These are phyloP conservation scores for Drosophila greeni DNA, from an alignment of 2,888 invertebrate genomes.

Conservation along the genomic window DNA sequence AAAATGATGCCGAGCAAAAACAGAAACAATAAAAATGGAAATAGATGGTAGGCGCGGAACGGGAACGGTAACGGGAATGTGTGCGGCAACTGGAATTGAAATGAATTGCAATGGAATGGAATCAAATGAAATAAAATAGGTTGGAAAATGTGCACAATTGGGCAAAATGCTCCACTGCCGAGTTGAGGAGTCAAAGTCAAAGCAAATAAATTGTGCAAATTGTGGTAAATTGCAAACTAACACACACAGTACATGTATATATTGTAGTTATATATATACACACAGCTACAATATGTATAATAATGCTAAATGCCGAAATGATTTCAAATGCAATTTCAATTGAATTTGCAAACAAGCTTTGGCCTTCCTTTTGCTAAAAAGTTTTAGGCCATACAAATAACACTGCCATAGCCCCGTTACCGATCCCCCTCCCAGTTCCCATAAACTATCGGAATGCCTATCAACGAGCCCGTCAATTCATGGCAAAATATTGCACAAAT, in stretches of 20 bases:
- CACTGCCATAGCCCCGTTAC: slow-evolving; percentile 1
- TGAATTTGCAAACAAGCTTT: slow-evolving; percentile 50
- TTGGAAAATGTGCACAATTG: slow-evolving; percentile 32
- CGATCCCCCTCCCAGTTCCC: neutral
- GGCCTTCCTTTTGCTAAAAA: slow-evolving; percentile 19
- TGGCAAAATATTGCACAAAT: slow-evolving; percentile 42
- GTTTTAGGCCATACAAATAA: slow-evolving; percentile 44
- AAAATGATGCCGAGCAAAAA: slow-evolving; percentile 4
- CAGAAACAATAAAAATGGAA: slow-evolving; percentile 25
- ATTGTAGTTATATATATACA: slow-evolving; percentile 9
- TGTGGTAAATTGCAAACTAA: slow-evolving; percentile 49
- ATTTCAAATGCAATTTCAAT: slow-evolving; percentile 64
- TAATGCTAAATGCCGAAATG: slow-evolving; percentile 57
- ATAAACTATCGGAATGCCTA: slow-evolving; percentile 26
- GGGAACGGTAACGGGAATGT: neutral
- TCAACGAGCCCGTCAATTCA: slow-evolving; percentile 44
- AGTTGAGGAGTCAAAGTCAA: slow-evolving; percentile 60
- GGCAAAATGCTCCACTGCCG: slow-evolving; percentile 26
- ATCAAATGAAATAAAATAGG: slow-evolving; percentile 38
- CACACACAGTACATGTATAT: slow-evolving; percentile 9
- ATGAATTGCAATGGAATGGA: slow-evolving; percentile 18
- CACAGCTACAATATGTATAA: slow-evolving; percentile 32
- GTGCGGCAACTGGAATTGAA: slow-evolving; percentile 13
- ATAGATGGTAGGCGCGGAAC: neutral
- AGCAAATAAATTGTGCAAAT: slow-evolving; percentile 65